These are phyloP conservation scores for Oxytorus armatus DNA, from an alignment of 2,888 invertebrate species.

Conservation along the genomic window DNA sequence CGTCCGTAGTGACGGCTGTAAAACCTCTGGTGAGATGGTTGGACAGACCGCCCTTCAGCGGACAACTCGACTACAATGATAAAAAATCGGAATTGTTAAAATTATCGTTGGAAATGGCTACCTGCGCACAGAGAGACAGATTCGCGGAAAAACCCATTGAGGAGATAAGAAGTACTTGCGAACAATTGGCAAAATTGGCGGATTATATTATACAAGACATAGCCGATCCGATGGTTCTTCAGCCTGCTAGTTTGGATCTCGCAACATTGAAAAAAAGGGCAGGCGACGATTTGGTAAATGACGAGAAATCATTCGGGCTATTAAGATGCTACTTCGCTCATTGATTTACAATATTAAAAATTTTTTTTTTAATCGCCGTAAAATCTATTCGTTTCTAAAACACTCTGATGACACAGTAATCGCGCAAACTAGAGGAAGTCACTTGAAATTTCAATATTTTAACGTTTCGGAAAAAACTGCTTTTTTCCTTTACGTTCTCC, in stretches of 20 bases:
- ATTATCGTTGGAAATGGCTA: slow-evolving; percentile 94
- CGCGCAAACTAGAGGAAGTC: too few species aligned
- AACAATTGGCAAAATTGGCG: slow-evolving; percentile 90
- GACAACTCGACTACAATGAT: slow-evolving; percentile 89
- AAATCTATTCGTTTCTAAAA: too few species aligned
- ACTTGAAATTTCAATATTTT: too few species aligned
- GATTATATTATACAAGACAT: slow-evolving; percentile 95
- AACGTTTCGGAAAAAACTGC: too few species aligned
- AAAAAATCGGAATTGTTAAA: slow-evolving; percentile 90
- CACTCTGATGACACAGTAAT: too few species aligned
- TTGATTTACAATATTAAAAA: too few species aligned
- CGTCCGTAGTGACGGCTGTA: slow-evolving; percentile 92
- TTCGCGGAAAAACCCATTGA: slow-evolving; percentile 95
- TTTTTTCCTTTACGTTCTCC: too few species aligned
- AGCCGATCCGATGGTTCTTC: slow-evolving; percentile 95
- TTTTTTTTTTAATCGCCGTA: too few species aligned
- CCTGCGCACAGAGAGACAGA: slow-evolving; percentile 95
- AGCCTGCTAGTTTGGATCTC: slow-evolving; percentile 95
- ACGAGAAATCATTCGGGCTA: too few species aligned
- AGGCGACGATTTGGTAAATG: slow-evolving; percentile 90
- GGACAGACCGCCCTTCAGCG: slow-evolving; percentile 89
- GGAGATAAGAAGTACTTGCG: slow-evolving; percentile 90
- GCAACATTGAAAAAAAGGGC: slow-evolving; percentile 93
- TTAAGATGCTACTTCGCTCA: too few species aligned
- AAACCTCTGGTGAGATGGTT: slow-evolving; percentile 97